Base-by-base conservation (phyloP, 2,113 vertebrate species). In the Heloderma charlesbogerti region DNA sequence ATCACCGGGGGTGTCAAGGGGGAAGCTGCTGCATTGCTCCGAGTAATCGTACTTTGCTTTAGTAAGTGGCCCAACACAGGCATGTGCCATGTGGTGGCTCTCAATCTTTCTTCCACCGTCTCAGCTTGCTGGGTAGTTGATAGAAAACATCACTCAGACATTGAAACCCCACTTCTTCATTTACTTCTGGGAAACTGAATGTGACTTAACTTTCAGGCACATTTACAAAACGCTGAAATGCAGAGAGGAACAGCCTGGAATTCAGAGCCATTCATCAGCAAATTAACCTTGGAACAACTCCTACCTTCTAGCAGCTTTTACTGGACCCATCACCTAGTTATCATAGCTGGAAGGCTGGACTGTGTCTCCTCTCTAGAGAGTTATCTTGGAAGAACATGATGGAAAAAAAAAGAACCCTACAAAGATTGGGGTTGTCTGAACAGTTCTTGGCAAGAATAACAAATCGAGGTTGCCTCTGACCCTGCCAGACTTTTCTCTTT, bases 301-400 rank as follows among this genome's bases (percentile, higher is more conserved):
- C 29, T 31, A 54, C 0, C 60, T 90, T 85, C 81, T 91, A 66
- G 12, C 22, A 60, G 86, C 67, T 22, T 94, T 29, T 72, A 91
- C 51, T 89, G 89, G 54, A 92, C 85, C 86, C 74, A 7, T 93
- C 89, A 91, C 82, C 60, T 92, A 91, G 34, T 60, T 91, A 83
- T 87, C 88, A 0, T 37, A 95, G 89, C 88, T 80, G 0, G 0
- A 71, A 83, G 93, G 87, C 48, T 83, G 86, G 92, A 67, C 88
- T 95, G 86, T 86, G 66, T 94, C 94, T 93, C 82, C 80, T 91
- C 94, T 89, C 90, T 0, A 67, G 92, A 94, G 95, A 63, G 92
- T 91, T 95, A 51, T 92, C 95, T 91, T 96, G 94, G 95, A 94
- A 0, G 90, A 94, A 78, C n/a, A 87, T 90, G 91, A 86, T 94